phyloP scores from a whole-genome alignment of 1,140 invertebrate genomes.

The Lethrus apterus region DNA sequence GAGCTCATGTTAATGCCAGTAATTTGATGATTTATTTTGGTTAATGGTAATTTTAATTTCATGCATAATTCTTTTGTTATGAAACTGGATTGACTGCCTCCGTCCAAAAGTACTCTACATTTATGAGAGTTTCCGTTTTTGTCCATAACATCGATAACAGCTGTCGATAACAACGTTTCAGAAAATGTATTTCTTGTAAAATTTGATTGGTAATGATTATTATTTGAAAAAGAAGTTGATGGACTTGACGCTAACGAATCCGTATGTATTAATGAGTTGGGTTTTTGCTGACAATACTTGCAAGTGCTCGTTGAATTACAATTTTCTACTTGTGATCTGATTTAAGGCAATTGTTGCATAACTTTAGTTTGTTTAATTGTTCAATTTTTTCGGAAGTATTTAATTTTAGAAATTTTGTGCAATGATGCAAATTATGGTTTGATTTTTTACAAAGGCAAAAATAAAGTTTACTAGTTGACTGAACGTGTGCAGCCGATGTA shows the following conservation, averaged over 20 bases:
- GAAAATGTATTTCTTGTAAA: neutral
- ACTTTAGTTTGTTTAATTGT: neutral
- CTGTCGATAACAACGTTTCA: slow-evolving; percentile 7
- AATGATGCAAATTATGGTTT: neutral
- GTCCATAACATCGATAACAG: neutral
- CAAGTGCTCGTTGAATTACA: neutral
- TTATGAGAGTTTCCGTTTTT: neutral
- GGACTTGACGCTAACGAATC: neutral
- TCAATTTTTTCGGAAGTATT: neutral
- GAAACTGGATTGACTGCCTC: slow-evolving; percentile 1
- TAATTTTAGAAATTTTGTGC: slow-evolving; percentile 1
- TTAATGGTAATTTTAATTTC: slow-evolving; percentile 1
- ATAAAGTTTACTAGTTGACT: neutral
- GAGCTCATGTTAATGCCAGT: slow-evolving; percentile 3
- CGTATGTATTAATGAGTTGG: neutral
- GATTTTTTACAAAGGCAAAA: neutral
- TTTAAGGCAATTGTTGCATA: slow-evolving; percentile 4
- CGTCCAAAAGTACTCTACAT: slow-evolving; percentile 9
- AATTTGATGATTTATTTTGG: neutral
- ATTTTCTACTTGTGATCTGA: neutral
- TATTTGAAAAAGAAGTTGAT: neutral
- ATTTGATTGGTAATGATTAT: neutral
- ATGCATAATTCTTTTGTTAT: slow-evolving; percentile 2
- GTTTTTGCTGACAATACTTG: neutral
- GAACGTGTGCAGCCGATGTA: neutral